A percentile compares a stretch with the other conserved stretches of the same genome.
These are phyloP conservation scores for Magallana gigas DNA, from an alignment of 1,140 invertebrate species.

Conservation along the genomic window DNA sequence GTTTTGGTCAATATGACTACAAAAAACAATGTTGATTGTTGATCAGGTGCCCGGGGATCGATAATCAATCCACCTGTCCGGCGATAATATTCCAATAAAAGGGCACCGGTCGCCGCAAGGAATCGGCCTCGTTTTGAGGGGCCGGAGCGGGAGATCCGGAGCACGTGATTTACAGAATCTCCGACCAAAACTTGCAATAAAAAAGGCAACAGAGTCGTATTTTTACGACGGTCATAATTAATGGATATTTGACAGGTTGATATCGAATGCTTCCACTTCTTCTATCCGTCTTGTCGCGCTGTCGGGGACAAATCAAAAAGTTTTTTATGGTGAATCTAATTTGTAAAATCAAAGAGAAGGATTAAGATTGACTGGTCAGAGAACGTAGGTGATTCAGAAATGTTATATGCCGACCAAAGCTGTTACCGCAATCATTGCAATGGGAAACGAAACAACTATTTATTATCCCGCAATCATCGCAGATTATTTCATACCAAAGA, in stretches of 20 bases:
- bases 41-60: constrained; percentile 11
- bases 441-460: not conserved
- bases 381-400: not conserved
- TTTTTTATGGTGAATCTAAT: constrained; percentile 9
- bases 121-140: not conserved
- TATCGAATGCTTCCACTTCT: constrained; percentile 11
- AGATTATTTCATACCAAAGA: no score
- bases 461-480: no score
- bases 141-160: not conserved
- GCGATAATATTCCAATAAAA: constrained; percentile 36
- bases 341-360: constrained; percentile 27
- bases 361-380: not conserved
- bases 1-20: not conserved
- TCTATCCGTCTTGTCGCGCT: constrained; percentile 5
- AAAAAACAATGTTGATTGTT: constrained; percentile 1
- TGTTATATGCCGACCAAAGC: not conserved
- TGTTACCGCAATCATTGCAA: not conserved
- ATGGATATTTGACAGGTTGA: not conserved
- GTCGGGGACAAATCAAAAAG: not conserved
- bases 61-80: constrained; percentile 35
- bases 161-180: not conserved
- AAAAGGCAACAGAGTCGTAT: not conserved
- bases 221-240: constrained; percentile 27
- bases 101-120: not conserved
- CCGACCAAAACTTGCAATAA: constrained; percentile 9